Evolutionary conservation across 2,113 vertebrate species (phyloP).

Genomic region (Smithornis capensis): DNA sequence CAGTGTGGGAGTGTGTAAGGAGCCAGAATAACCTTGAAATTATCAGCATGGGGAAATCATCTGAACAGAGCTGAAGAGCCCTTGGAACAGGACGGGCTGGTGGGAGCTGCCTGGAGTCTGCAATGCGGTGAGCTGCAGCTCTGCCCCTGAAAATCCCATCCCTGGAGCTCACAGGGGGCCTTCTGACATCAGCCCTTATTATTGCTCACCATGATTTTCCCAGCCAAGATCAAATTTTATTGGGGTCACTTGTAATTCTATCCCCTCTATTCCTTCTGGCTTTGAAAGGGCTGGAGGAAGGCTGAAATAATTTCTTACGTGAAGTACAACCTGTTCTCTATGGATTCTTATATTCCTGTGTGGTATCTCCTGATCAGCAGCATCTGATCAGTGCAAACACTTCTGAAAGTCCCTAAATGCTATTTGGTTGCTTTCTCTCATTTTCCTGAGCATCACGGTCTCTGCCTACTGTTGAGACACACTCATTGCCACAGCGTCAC

Average conservation of each 20-base stretch:
- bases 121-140: background rate
- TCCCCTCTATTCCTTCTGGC: background rate
- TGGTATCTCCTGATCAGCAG: background rate
- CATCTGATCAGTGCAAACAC: background rate
- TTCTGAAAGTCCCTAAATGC: background rate
- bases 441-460: background rate
- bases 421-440: background rate
- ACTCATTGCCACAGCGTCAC: background rate
- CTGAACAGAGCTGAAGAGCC: background rate
- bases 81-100: background rate
- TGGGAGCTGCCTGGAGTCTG: background rate
- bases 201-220: background rate
- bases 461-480: background rate
- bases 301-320: background rate
- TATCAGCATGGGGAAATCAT: background rate
- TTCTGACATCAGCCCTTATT: background rate
- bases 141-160: background rate
- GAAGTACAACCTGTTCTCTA: background rate
- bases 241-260: background rate
- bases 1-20: background rate
- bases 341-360: background rate
- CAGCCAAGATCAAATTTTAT: background rate
- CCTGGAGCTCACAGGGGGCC: background rate
- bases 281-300: background rate
- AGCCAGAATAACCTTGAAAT: background rate